A percentile compares a stretch with the other conserved stretches of the same genome.
These are phyloP conservation scores for Cyclopterus lumpus DNA, from an alignment of 2,797 vertebrate species.

Conservation along the genomic window DNA sequence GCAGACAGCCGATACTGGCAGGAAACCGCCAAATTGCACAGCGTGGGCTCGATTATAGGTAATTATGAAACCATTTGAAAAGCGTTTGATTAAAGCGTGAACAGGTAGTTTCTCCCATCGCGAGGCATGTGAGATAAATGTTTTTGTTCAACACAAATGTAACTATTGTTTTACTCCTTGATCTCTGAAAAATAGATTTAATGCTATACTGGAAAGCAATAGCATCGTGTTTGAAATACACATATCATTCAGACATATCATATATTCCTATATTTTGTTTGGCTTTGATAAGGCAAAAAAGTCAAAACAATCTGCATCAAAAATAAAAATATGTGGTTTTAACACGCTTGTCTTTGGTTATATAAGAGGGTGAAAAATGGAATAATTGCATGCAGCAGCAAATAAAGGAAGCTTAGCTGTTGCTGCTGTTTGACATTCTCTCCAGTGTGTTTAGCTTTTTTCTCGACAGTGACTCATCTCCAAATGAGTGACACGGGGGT, in stretches of 20 bases:
- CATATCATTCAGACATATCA: background rate
- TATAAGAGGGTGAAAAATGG: background rate
- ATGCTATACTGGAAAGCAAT: background rate
- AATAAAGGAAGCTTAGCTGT: conserved; percentile 48
- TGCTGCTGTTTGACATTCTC: conserved; percentile 77
- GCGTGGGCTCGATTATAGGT: conserved; percentile 76
- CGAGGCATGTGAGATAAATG: conserved; percentile 54
- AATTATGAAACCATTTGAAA: conserved; percentile 82
- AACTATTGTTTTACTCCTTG: conserved; percentile 17
- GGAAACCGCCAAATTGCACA: conserved; percentile 73
- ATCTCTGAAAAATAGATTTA: conserved; percentile 27
- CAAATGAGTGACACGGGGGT: conserved; percentile 79
- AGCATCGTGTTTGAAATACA: background rate
- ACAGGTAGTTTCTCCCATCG: conserved; percentile 70
- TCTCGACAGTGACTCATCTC: conserved; percentile 73
- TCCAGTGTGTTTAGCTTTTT: conserved; percentile 79
- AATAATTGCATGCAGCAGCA: conserved; percentile 10
- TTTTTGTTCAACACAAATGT: conserved; percentile 31
- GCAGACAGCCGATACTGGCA: conserved; percentile 68
- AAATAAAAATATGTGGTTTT: background rate
- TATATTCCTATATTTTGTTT: background rate
- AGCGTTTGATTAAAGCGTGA: conserved; percentile 75
- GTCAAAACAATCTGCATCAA: background rate
- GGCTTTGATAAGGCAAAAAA: background rate
- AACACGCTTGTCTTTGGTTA: background rate